A percentile compares a stretch with the other conserved stretches of the same genome.
Conservation (phyloP, 2,888 invertebrate genomes). For the Hesperia comma region DNA sequence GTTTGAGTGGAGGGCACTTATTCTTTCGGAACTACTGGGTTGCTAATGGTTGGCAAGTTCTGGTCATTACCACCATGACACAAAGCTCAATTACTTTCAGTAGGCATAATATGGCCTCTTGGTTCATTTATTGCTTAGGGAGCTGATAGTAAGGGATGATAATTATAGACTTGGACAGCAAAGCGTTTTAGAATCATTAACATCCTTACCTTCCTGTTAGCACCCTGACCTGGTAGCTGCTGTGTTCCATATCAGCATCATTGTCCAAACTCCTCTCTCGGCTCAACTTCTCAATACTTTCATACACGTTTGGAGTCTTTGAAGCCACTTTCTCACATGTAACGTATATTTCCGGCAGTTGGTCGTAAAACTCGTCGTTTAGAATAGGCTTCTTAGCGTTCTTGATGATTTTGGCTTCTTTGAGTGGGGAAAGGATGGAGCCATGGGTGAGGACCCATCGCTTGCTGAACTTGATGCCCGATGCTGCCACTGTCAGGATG, state of each 20-base stretch:
- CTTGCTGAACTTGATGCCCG: conserved; percentile 79
- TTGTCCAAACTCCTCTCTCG: conserved; percentile 59
- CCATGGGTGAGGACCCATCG: conserved; percentile 83
- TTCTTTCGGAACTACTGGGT: no score
- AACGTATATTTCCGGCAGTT: conserved; percentile 75
- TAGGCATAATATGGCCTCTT: no score
- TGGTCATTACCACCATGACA: no score
- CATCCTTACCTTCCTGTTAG: conserved; percentile 65
- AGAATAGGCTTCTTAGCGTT: conserved; percentile 68
- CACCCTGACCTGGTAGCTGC: conserved; percentile 73
- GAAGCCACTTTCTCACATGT: conserved; percentile 67
- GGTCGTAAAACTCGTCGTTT: conserved; percentile 72
- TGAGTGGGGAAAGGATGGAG: conserved; percentile 74
- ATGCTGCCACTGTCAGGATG: conserved; percentile 77
- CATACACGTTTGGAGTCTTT: conserved; percentile 55
- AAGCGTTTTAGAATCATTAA: neutral
- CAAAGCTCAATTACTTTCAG: no score
- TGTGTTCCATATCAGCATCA: conserved; percentile 64
- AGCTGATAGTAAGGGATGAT: no score
- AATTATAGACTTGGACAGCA: no score
- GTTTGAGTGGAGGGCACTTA: no score
- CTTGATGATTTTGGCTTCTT: conserved; percentile 69
- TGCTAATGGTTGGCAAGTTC: no score
- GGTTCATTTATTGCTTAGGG: no score
- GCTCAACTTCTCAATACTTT: conserved; percentile 66